Evolutionary conservation across 2,113 vertebrate genomes (phyloP).

Genomic region (Hiodon tergisus): DNA sequence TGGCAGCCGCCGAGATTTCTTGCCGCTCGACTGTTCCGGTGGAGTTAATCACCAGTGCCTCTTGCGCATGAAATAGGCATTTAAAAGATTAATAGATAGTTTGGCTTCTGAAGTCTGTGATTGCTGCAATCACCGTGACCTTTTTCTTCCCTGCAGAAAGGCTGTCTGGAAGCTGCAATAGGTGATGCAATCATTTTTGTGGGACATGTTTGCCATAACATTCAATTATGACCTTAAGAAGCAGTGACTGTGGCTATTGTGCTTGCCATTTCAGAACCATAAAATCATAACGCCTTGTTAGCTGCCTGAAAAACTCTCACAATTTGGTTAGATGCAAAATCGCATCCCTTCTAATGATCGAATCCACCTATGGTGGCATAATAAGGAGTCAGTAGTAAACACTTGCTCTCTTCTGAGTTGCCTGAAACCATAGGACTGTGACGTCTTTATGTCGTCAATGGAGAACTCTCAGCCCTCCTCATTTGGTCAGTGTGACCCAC

Average conservation of each 20-base stretch:
- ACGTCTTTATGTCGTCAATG: too few relatives aligned
- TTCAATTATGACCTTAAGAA: conserved; percentile 42
- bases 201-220: conserved; percentile 30
- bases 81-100: conserved; percentile 45
- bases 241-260: conserved; percentile 44
- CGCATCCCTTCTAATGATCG: neutral
- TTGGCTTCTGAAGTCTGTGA: conserved; percentile 30
- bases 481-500: too few relatives aligned
- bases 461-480: too few relatives aligned
- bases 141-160: conserved; percentile 36
- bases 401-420: too few relatives aligned
- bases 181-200: conserved; percentile 19
- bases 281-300: conserved; percentile 32
- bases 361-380: neutral
- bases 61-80: conserved; percentile 26
- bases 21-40: conserved; percentile 3
- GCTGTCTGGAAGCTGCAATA: conserved; percentile 36
- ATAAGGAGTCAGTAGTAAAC: neutral
- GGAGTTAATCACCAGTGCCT: conserved; percentile 30
- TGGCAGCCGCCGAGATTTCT: conserved; percentile 20
- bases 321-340: conserved; percentile 22
- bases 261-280: conserved; percentile 40
- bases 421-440: too few relatives aligned
- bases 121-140: conserved; percentile 44
- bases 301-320: conserved; percentile 39